Evolutionary conservation across 2,797 vertebrate species (phyloP), one percentile per base, ranked within the genome.

Genomic region (Acrossocheilus fasciatus): DNA sequence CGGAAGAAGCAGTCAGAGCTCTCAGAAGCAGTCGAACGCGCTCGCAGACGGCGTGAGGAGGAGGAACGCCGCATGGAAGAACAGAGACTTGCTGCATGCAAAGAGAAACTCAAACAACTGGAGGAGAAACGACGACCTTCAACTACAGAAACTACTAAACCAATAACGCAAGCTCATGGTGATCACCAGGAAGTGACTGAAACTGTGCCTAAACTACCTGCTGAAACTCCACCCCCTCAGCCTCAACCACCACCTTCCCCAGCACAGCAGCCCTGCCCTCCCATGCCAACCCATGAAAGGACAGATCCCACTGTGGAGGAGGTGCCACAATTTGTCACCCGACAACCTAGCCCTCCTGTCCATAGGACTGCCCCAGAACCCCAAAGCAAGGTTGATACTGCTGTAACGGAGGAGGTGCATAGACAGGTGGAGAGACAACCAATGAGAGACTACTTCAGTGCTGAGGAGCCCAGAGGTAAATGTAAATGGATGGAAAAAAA

Each of bases 21-120:
- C 68, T 99, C 98, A 0, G 98, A 98, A 10, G 97, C 98, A 0
- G 98, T 99, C 47, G 98, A 99, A 86, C 95, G 98, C 57, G 98
- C 98, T 1, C 96, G 98, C 10, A 96, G 97, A 80, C 94, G 98
- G 12, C 96, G 98, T 69, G 98, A 99, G 52, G 98, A 99, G 70
- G 98, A 99, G 20, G 98, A 99, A 83, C 94, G 97, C 17, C 94
- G 97, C 39, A 99, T 99, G 98, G 98, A 99, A 68, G 98, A 99
- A 76, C 98, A 98, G 86, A 94, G 98, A 68, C 98, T 99, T 86
- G 98, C 98, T 6, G 98, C 98, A 0, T 99, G 98, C 90, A 98
- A 98, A 1, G 98, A 99, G 90, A 99, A 99, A 90, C 95, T 99
- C 0, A 99, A 99, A 91, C 96, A 96, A 54, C 94, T 99, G 87